Conservation (phyloP, 2,888 invertebrate genomes). For the Macrophya annulata region DNA sequence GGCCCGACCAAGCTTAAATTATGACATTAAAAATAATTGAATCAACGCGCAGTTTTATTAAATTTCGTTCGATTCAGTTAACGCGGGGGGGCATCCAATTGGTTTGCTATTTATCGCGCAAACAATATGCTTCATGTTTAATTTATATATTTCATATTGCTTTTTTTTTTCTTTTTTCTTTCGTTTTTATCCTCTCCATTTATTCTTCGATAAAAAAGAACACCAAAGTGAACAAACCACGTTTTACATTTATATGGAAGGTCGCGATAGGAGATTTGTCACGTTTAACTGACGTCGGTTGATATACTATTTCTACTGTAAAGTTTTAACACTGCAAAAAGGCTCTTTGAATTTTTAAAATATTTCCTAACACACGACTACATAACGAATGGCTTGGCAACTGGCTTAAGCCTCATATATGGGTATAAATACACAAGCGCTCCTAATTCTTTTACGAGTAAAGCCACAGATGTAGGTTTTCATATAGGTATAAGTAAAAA, state of each 20-base stretch:
- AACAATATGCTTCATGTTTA: conserved; percentile 28
- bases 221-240: background rate
- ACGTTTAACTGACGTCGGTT: conserved; percentile 21
- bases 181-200: background rate
- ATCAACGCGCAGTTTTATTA: conserved; percentile 53
- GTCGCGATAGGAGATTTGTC: conserved; percentile 20
- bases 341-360: conserved; percentile 20
- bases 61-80: conserved; percentile 51
- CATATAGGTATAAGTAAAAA: background rate
- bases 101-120: conserved; percentile 37
- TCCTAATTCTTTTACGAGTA: conserved; percentile 17
- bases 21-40: conserved; percentile 53
- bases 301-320: conserved; percentile 23
- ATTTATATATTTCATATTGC: conserved; percentile 4
- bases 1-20: conserved; percentile 48
- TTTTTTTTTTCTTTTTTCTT: background rate
- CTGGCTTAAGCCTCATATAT: conserved; percentile 17
- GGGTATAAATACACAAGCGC: background rate
- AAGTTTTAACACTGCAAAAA: conserved; percentile 8
- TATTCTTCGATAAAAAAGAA: background rate
- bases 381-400: conserved; percentile 20
- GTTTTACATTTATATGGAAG: conserved; percentile 9
- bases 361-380: background rate
- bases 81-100: conserved; percentile 6
- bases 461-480: conserved; percentile 2